phyloP scores from a whole-genome alignment of 1,140 invertebrate species.

The Drosophila elegans region DNA sequence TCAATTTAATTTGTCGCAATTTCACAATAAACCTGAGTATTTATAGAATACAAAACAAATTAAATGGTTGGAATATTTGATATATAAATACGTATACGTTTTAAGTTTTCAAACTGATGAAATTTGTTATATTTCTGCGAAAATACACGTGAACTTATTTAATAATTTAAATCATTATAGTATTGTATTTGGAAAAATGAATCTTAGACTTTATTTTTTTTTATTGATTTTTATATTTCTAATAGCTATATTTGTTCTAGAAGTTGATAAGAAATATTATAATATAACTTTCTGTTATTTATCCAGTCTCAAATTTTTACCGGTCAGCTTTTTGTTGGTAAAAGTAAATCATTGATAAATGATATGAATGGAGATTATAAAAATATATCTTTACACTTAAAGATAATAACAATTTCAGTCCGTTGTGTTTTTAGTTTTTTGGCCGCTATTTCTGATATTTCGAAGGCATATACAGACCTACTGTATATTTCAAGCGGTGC shows the following conservation, averaged over 20 bases:
- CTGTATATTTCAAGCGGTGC: background rate
- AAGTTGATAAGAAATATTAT: too few relatives aligned
- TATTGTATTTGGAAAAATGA: too few relatives aligned
- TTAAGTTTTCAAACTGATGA: background rate
- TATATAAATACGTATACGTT: too few relatives aligned
- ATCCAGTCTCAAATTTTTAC: background rate
- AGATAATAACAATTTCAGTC: background rate
- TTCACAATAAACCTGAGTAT: constrained; percentile 5
- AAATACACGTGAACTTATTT: too few relatives aligned
- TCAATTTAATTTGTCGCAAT: constrained; percentile 14
- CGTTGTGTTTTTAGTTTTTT: too few relatives aligned
- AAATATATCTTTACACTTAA: too few relatives aligned
- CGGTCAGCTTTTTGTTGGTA: background rate
- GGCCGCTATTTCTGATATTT: background rate
- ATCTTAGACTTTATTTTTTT: too few relatives aligned
- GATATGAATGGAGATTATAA: too few relatives aligned
- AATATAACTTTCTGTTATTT: background rate
- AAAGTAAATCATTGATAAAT: background rate
- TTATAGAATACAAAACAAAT: constrained; percentile 1
- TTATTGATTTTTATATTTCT: too few relatives aligned
- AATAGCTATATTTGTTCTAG: too few relatives aligned
- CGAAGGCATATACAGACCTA: background rate
- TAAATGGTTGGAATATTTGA: background rate
- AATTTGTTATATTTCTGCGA: background rate
- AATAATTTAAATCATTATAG: too few relatives aligned